Conservation (phyloP, 2,113 vertebrate genomes). For the Apeltes quadracus region DNA sequence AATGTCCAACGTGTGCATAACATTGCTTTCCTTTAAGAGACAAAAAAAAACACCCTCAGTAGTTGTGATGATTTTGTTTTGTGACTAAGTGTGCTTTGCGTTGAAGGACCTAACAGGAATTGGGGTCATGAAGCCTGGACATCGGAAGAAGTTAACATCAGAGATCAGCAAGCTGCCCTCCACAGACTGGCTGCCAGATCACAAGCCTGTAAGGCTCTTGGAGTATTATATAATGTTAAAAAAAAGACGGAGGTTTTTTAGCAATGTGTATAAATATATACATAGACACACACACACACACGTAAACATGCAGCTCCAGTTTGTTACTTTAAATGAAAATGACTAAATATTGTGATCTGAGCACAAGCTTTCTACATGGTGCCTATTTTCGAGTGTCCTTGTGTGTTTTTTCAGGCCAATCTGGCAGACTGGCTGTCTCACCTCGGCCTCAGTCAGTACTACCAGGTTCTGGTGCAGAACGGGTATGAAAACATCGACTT, state of each 20-base stretch:
- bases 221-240: neutral
- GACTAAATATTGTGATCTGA: neutral
- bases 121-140: conserved; percentile 96
- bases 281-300: neutral
- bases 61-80: conserved; percentile 7
- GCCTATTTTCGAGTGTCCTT: conserved; percentile 24
- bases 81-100: conserved; percentile 48
- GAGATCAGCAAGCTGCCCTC: conserved; percentile 92
- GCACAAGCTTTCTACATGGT: conserved; percentile 4
- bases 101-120: conserved; percentile 95
- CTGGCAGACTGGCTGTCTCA: conserved; percentile 94
- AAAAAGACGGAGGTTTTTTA: neutral
- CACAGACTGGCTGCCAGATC: conserved; percentile 92
- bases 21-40: conserved; percentile 28
- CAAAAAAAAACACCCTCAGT: conserved; percentile 8
- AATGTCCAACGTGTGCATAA: conserved; percentile 29
- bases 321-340: neutral
- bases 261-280: too few species aligned
- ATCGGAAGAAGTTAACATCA: conserved; percentile 94
- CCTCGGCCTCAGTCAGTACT: conserved; percentile 96
- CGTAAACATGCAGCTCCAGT: neutral
- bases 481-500: conserved; percentile 99
- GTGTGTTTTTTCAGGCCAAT: conserved; percentile 82
- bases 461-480: conserved; percentile 95
- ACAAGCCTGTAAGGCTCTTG: conserved; percentile 90